These are phyloP conservation scores for Lathamus discolor DNA, from an alignment of 2,113 vertebrate genomes.

Conservation along the genomic window DNA sequence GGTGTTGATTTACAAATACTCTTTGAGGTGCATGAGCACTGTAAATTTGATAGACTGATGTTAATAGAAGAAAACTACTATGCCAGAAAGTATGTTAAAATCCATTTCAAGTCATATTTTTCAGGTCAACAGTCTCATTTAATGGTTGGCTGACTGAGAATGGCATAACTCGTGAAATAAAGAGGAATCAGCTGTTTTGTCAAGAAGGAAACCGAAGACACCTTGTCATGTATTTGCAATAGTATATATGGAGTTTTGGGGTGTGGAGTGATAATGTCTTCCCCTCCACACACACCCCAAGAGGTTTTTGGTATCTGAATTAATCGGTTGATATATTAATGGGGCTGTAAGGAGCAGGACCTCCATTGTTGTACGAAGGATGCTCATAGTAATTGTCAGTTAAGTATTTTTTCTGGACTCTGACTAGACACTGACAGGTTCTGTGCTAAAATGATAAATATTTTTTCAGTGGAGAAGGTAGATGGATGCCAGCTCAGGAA, in stretches of 20 bases:
- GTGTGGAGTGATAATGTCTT: not conserved
- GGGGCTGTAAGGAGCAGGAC: not conserved
- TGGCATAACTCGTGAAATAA: not conserved
- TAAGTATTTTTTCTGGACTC: not conserved
- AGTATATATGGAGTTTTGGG: not conserved
- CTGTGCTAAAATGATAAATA: not conserved
- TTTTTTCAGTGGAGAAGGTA: not conserved
- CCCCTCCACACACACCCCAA: no score
- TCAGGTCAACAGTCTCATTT: not conserved
- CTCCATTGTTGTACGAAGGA: not conserved
- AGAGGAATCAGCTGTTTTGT: not conserved
- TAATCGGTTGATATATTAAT: rapidly evolving
- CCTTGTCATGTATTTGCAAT: not conserved
- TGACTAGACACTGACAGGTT: not conserved
- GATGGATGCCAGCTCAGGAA: rapidly evolving
- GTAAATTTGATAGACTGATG: not conserved
- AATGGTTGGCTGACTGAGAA: not conserved
- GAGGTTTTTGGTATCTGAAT: not conserved
- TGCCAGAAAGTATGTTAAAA: not conserved
- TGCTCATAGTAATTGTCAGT: not conserved
- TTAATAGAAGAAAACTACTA: not conserved
- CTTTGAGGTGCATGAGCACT: not conserved
- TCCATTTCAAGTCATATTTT: not conserved
- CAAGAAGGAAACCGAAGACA: not conserved
- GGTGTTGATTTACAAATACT: not conserved